A percentile compares a stretch with the other conserved stretches of the same genome.
phyloP scores from a whole-genome alignment of 2,888 invertebrate genomes.

The Ophion costatus region DNA sequence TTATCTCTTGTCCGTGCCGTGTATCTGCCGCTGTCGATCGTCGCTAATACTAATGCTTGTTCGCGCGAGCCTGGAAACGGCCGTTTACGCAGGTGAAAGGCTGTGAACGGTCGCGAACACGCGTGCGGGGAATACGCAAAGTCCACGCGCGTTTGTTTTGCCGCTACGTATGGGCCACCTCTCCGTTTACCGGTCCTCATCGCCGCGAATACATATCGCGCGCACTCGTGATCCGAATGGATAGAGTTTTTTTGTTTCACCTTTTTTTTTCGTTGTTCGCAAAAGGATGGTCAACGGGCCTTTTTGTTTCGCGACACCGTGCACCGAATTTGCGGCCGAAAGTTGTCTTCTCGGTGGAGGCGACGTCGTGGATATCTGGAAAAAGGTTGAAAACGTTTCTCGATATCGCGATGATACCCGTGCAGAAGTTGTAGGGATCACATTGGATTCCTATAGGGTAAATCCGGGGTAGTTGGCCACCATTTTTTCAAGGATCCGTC shows the following conservation, averaged over 20 bases:
- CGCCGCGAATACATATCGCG: no score
- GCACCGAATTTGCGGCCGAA: no score
- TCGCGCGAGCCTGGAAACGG: background rate
- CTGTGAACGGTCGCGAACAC: background rate
- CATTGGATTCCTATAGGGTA: no score
- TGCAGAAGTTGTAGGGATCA: no score
- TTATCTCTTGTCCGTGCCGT: background rate
- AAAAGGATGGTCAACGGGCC: background rate
- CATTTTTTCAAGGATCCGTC: no score
- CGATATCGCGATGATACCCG: no score
- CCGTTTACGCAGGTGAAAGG: no score
- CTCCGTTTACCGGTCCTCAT: no score
- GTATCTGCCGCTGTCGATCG: slow-evolving; percentile 47
- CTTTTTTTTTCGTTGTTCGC: background rate
- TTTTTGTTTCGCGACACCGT: background rate
- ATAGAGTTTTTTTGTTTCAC: slow-evolving; percentile 21
- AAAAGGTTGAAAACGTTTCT: background rate
- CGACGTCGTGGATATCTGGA: no score
- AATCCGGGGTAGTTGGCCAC: no score
- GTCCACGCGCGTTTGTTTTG: slow-evolving; percentile 44
- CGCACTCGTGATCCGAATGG: slow-evolving; percentile 51
- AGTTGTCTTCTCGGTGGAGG: no score
- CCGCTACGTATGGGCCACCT: background rate
- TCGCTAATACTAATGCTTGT: slow-evolving; percentile 53
- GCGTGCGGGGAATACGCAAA: slow-evolving; percentile 43